Percentiles rank a stretch among this genome's conserved stretches.
Evolutionary conservation across 2,113 vertebrate genomes (phyloP).

Genomic region (Heliornis fulica): DNA sequence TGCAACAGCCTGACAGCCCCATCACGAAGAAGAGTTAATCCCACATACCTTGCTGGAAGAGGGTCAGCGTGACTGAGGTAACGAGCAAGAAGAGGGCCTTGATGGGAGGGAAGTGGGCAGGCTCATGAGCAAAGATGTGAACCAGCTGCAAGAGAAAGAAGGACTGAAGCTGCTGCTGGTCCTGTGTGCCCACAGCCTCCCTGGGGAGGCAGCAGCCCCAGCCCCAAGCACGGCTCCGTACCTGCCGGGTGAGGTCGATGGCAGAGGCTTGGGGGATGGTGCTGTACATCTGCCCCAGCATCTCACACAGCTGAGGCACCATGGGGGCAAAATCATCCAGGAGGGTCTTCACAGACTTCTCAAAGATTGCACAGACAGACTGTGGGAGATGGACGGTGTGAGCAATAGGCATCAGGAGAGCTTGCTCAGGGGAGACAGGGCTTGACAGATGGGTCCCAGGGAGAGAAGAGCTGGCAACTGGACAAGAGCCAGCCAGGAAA

Average conservation of each 20-base stretch:
- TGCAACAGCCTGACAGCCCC: conserved; percentile 53
- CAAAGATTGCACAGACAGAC: conserved; percentile 98
- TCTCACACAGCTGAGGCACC: conserved; percentile 97
- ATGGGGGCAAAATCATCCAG: conserved; percentile 97
- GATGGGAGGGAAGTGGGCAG: conserved; percentile 94
- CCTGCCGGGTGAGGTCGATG: conserved; percentile 96
- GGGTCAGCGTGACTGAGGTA: conserved; percentile 95
- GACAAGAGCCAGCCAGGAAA: not conserved
- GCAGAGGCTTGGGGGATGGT: conserved; percentile 98
- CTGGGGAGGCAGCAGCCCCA: not conserved
- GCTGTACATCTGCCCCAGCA: conserved; percentile 99
- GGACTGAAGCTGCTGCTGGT: not conserved
- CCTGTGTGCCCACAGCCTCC: not conserved
- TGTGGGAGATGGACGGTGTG: conserved; percentile 42
- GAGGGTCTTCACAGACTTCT: conserved; percentile 97
- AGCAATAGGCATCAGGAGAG: not conserved
- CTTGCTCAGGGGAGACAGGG: not conserved
- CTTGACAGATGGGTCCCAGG: not conserved
- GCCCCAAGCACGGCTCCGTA: conserved; percentile 25
- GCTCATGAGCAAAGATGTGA: conserved; percentile 96
- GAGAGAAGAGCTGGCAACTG: not conserved
- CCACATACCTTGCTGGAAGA: conserved; percentile 98
- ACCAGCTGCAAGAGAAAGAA: conserved; percentile 84
- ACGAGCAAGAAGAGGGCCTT: conserved; percentile 97
- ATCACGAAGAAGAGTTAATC: not conserved